Evolutionary conservation across 2,888 invertebrate species (phyloP).

Genomic region (Himalopsyche tibetana): DNA sequence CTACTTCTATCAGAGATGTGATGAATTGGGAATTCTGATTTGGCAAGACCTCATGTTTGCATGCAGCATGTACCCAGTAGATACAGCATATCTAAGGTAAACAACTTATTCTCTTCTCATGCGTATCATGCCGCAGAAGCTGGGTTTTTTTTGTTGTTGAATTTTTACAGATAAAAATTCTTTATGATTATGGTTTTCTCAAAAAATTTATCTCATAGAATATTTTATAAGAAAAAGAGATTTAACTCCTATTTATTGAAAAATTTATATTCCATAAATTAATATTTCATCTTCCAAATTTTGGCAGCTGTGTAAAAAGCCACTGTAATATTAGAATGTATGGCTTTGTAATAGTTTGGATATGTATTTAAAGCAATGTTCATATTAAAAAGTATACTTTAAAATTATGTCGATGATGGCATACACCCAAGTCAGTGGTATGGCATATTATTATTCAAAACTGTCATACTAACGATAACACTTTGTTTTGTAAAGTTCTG

Average conservation of each 20-base stretch:
- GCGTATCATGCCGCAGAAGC: too few relatives aligned
- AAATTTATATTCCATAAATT: too few relatives aligned
- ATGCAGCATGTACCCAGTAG: constrained; percentile 94
- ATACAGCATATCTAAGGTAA: constrained; percentile 81
- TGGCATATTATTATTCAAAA: constrained; percentile 5
- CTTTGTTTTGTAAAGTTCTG: constrained; percentile 75
- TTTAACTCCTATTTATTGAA: too few relatives aligned
- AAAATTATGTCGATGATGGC: neutral
- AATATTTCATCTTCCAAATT: too few relatives aligned
- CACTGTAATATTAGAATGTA: too few relatives aligned
- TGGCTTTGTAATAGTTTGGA: too few relatives aligned
- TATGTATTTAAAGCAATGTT: neutral
- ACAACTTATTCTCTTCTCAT: constrained; percentile 5
- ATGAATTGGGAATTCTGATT: constrained; percentile 92
- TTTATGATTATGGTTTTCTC: too few relatives aligned
- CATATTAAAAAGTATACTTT: neutral
- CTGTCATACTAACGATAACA: neutral
- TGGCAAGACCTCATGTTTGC: constrained; percentile 99
- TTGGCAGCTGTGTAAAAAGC: too few relatives aligned
- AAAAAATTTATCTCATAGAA: too few relatives aligned
- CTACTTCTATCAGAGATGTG: constrained; percentile 91
- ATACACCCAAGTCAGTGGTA: neutral
- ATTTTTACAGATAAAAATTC: too few relatives aligned
- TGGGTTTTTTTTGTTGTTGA: too few relatives aligned
- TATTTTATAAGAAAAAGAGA: too few relatives aligned